Evolutionary conservation across 1,140 invertebrate genomes (phyloP).

Genomic region (Bombus huntii): DNA sequence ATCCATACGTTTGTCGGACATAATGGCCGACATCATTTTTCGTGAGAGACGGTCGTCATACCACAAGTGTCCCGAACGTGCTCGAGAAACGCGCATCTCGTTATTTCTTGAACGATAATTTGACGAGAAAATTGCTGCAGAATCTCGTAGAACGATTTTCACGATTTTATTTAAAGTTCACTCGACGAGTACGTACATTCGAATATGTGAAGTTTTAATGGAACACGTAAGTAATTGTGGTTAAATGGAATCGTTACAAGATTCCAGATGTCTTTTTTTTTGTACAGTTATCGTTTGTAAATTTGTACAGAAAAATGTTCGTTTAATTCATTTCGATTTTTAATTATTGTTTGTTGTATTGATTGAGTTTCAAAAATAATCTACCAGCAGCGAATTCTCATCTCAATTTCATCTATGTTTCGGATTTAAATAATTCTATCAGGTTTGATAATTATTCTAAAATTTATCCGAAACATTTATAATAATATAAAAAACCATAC

Average conservation of each 20-base stretch:
- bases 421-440: too few relatives aligned
- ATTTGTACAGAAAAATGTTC: not conserved
- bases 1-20: not conserved
- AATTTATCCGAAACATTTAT: too few relatives aligned
- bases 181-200: not conserved
- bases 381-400: too few relatives aligned
- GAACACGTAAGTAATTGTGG: not conserved
- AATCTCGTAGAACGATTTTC: not conserved
- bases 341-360: too few relatives aligned
- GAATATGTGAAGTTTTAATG: not conserved
- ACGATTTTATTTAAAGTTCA: not conserved
- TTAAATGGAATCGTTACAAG: not conserved
- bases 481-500: too few relatives aligned
- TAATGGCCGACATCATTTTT: not conserved
- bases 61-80: not conserved
- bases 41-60: not conserved
- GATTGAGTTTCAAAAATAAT: too few relatives aligned
- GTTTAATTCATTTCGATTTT: not conserved
- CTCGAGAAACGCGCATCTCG: not conserved
- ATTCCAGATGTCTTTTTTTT: not conserved
- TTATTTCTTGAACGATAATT: conserved; percentile 30
- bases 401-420: too few relatives aligned
- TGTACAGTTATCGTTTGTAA: not conserved
- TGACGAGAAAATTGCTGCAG: not conserved
- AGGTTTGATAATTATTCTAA: too few relatives aligned